Percentiles rank a stretch among this genome's conserved stretches.
phyloP scores from a whole-genome alignment of 2,888 invertebrate species.

The Chaetogeoica ovagalla region DNA sequence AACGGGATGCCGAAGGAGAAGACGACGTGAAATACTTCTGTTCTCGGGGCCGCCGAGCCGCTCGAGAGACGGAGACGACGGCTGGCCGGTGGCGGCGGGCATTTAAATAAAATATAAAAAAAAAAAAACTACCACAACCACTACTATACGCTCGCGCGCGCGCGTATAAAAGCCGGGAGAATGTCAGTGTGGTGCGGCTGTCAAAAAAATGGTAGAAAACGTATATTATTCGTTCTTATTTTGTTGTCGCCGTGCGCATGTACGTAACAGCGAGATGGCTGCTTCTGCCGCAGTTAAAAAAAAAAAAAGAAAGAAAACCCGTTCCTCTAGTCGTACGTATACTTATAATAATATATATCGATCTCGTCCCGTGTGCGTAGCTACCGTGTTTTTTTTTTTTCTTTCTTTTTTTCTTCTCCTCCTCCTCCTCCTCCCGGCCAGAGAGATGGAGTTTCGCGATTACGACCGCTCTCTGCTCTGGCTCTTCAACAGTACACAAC shows the following conservation, averaged over 20 bases:
- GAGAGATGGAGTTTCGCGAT: too few species aligned
- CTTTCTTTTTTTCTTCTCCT: too few species aligned
- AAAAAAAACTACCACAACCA: not conserved
- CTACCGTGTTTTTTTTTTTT: too few species aligned
- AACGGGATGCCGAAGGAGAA: not conserved
- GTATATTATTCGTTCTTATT: slow-evolving; percentile 19
- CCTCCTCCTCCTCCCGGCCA: too few species aligned
- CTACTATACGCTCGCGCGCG: not conserved
- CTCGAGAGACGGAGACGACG: not conserved
- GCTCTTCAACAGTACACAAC: too few species aligned
- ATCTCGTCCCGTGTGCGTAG: too few species aligned
- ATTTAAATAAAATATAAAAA: slow-evolving; percentile 22
- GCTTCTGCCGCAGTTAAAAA: slow-evolving; percentile 11
- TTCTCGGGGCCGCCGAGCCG: not conserved
- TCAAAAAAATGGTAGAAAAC: slow-evolving; percentile 44
- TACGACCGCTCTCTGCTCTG: too few species aligned
- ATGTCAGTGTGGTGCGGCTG: slow-evolving; percentile 34
- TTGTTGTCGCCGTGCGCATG: not conserved
- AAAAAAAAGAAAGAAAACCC: slow-evolving; percentile 12
- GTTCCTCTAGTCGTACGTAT: slow-evolving; percentile 7
- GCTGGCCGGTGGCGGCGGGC: too few species aligned
- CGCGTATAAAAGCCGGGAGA: not conserved
- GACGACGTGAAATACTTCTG: slow-evolving; percentile 31
- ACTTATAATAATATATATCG: not conserved
- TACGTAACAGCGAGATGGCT: slow-evolving; percentile 21